phyloP scores from a whole-genome alignment of 2,797 vertebrate genomes.

The Sebastes iracundus region DNA sequence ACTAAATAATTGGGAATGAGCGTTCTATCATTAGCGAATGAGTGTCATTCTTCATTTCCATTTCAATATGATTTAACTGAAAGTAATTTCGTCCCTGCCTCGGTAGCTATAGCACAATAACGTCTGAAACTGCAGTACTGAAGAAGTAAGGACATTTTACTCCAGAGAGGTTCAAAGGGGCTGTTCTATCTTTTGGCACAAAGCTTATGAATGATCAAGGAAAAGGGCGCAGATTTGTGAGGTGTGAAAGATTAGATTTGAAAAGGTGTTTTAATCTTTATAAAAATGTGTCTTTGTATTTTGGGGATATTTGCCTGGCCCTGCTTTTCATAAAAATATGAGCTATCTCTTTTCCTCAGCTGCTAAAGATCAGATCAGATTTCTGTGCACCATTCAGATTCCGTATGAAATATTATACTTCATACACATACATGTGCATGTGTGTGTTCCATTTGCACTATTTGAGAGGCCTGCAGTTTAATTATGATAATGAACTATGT shows the following conservation, averaged over 20 bases:
- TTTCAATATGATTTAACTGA: constrained; percentile 1
- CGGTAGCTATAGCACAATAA: not conserved
- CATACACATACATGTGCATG: not conserved
- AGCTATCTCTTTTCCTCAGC: not conserved
- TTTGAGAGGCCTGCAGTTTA: not conserved
- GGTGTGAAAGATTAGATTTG: constrained; percentile 5
- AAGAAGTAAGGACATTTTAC: not conserved
- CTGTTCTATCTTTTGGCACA: not conserved
- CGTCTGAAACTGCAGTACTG: not conserved
- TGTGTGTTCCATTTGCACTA: too few species aligned
- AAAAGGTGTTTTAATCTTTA: constrained; percentile 2
- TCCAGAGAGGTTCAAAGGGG: not conserved
- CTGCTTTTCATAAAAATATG: not conserved
- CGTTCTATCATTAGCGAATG: not conserved
- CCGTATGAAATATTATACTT: not conserved
- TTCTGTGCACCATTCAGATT: not conserved
- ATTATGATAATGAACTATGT: not conserved
- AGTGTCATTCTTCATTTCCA: not conserved
- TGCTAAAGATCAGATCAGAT: not conserved
- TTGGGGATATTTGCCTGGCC: not conserved
- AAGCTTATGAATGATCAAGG: not conserved
- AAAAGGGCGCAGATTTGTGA: not conserved
- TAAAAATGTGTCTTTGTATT: not conserved
- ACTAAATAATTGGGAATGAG: not conserved
- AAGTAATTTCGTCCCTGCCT: not conserved